These are phyloP conservation scores for Melanostoma scalare DNA, from an alignment of 2,888 invertebrate genomes.

Conservation along the genomic window DNA sequence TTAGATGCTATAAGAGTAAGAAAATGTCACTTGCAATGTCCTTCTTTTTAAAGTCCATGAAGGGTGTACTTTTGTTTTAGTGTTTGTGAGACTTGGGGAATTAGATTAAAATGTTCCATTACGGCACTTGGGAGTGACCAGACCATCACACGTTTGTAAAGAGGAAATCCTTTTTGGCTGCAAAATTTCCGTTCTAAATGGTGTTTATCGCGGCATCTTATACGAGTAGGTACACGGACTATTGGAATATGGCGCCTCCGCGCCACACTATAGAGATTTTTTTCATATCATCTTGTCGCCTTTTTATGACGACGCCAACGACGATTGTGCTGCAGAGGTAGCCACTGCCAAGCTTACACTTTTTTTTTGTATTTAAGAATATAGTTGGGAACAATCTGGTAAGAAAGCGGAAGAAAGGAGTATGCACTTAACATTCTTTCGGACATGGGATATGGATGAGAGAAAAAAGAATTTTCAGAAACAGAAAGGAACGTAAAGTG, in stretches of 20 bases:
- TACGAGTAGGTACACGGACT: constrained; percentile 15
- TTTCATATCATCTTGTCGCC: constrained; percentile 52
- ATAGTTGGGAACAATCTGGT: background rate
- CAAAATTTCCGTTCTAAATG: constrained; percentile 55
- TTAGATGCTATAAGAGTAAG: constrained; percentile 35
- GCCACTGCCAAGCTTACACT: constrained; percentile 58
- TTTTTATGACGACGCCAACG: constrained; percentile 36
- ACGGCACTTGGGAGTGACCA: background rate
- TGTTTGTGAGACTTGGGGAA: background rate
- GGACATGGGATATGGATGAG: background rate
- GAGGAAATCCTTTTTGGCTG: constrained; percentile 57
- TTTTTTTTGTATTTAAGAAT: constrained; percentile 26
- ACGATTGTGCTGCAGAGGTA: constrained; percentile 42
- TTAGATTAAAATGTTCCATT: constrained; percentile 43
- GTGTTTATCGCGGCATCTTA: constrained; percentile 68
- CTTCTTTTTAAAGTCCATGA: background rate
- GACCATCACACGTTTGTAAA: constrained; percentile 49
- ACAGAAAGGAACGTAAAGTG: too few species aligned
- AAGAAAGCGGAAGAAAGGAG: constrained; percentile 2
- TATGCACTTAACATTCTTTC: constrained; percentile 32
- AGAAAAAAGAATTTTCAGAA: too few species aligned
- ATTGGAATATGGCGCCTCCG: constrained; percentile 52
- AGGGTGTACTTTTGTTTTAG: background rate
- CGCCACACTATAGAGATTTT: constrained; percentile 11
- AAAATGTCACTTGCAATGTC: constrained; percentile 39